Percentiles rank a stretch among this genome's conserved stretches.
These are phyloP conservation scores for Aphodius sticticus DNA, from an alignment of 2,888 invertebrate genomes.

Conservation along the genomic window DNA sequence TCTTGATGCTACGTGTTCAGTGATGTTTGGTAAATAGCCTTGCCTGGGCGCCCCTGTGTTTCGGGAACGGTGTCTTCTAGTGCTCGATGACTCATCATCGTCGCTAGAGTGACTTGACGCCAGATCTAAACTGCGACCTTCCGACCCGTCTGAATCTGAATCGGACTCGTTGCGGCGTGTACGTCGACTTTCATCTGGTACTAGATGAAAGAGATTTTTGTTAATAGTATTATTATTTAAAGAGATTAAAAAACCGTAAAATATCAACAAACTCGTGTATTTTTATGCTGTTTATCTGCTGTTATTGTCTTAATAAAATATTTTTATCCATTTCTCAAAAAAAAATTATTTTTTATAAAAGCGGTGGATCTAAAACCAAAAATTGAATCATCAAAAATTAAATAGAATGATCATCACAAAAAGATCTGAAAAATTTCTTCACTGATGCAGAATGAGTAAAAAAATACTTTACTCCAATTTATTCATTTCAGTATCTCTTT, in stretches of 20 bases:
- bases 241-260: background rate
- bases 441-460: too few relatives aligned
- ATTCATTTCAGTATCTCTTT: too few relatives aligned
- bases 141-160: slow-evolving; percentile 81
- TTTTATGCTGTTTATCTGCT: too few relatives aligned
- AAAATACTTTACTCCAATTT: too few relatives aligned
- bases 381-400: too few relatives aligned
- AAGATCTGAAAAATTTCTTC: too few relatives aligned
- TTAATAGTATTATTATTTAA: slow-evolving; percentile 4
- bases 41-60: slow-evolving; percentile 59
- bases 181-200: slow-evolving; percentile 53
- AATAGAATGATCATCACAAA: too few relatives aligned
- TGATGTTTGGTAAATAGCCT: slow-evolving; percentile 70
- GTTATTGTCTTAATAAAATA: too few relatives aligned
- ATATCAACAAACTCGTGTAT: background rate
- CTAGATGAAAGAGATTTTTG: slow-evolving; percentile 38
- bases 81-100: slow-evolving; percentile 72
- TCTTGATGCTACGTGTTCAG: slow-evolving; percentile 60
- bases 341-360: too few relatives aligned
- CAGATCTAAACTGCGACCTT: slow-evolving; percentile 84
- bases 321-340: too few relatives aligned
- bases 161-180: slow-evolving; percentile 64
- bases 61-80: slow-evolving; percentile 43
- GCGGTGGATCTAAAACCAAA: too few relatives aligned
- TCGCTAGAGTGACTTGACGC: slow-evolving; percentile 97